phyloP scores from a whole-genome alignment of 2,888 invertebrate genomes.

The Linyphia triangularis region DNA sequence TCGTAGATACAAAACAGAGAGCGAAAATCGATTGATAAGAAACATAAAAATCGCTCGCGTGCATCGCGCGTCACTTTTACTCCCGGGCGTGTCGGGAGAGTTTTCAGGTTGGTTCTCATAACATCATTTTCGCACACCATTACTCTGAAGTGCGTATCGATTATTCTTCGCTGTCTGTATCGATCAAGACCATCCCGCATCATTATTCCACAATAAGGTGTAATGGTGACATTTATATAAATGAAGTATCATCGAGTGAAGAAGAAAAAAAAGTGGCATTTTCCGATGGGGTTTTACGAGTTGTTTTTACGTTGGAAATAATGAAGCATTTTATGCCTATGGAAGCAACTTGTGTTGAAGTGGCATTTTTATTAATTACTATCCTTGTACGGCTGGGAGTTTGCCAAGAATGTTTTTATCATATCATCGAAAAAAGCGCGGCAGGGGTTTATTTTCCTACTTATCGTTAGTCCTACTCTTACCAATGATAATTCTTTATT shows the following conservation, averaged over 20 bases:
- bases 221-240: not conserved
- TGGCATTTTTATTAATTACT: no score
- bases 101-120: constrained; percentile 2
- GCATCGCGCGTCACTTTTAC: constrained; percentile 4
- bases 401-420: no score
- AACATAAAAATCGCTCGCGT: constrained; percentile 9
- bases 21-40: not conserved
- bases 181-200: not conserved
- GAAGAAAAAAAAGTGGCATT: no score
- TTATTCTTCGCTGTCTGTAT: not conserved
- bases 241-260: not conserved
- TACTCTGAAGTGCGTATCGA: constrained; percentile 8
- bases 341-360: no score
- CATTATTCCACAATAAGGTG: not conserved
- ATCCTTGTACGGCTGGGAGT: no score
- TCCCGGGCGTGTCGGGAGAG: constrained; percentile 16
- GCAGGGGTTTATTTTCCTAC: no score
- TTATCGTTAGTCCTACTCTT: no score
- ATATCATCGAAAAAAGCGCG: no score
- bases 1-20: not conserved
- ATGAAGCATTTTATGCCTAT: not conserved
- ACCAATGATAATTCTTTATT: no score
- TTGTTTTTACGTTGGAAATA: not conserved
- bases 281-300: no score
- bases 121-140: constrained; percentile 32